These are phyloP conservation scores for Trichomalopsis sarcophagae DNA, from an alignment of 1,140 invertebrate species.

Conservation along the genomic window DNA sequence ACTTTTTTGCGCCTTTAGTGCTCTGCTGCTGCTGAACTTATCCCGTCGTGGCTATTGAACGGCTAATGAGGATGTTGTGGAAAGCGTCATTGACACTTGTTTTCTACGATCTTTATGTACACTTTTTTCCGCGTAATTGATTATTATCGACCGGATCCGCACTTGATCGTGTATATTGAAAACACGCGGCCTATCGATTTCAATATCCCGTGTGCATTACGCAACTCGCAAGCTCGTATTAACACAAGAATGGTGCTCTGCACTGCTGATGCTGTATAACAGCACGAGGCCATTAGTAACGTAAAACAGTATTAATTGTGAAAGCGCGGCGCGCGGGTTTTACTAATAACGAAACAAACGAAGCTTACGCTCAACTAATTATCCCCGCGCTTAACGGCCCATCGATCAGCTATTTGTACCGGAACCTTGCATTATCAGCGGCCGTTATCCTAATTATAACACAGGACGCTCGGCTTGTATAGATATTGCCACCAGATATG, in stretches of 20 bases:
- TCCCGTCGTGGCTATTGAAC: not conserved
- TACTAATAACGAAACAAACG: slow-evolving; percentile 5
- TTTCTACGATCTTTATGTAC: not conserved
- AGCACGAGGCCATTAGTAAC: not conserved
- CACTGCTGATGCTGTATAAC: not conserved
- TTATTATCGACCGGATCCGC: not conserved
- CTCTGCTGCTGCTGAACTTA: too few species aligned
- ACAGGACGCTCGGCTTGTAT: not conserved
- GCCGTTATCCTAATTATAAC: slow-evolving; percentile 13
- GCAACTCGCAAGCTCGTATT: too few species aligned
- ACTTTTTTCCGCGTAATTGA: not conserved
- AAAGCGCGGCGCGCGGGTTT: not conserved
- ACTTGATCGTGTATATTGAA: not conserved
- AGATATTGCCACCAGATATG: not conserved
- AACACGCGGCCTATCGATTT: too few species aligned
- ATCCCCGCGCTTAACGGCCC: not conserved
- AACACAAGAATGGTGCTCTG: not conserved
- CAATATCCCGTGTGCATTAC: not conserved
- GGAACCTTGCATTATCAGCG: not conserved
- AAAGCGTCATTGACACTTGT: slow-evolving; percentile 4
- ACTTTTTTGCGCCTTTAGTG: not conserved
- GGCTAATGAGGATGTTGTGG: not conserved
- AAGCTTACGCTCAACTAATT: slow-evolving; percentile 11
- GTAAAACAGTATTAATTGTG: slow-evolving; percentile 19
- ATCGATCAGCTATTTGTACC: slow-evolving; percentile 14